Conservation (phyloP, 2,113 vertebrate species). For the Tinamus guttatus region DNA sequence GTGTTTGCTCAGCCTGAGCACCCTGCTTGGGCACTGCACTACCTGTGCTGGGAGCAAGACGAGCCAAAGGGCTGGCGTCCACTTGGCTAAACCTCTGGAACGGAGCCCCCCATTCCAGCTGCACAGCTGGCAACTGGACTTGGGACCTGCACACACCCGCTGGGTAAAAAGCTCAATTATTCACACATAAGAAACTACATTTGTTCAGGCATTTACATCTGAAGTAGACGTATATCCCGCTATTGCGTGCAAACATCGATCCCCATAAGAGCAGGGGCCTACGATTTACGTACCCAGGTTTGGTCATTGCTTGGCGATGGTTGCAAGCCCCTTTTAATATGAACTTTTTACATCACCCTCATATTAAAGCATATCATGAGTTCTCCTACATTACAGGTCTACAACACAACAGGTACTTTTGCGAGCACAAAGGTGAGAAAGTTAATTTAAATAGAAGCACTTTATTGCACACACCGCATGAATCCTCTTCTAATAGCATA, state of each 20-base stretch:
- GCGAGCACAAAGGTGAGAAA: neutral
- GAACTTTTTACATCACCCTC: neutral
- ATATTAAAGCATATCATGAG: neutral
- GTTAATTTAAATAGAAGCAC: neutral
- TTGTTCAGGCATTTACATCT: neutral
- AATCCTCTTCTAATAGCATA: neutral
- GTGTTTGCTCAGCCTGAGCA: neutral
- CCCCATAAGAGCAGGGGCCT: neutral
- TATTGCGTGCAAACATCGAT: neutral
- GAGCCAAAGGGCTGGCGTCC: too few relatives aligned
- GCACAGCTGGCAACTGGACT: rapidly evolving
- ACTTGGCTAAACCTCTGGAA: neutral
- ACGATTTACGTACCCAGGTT: neutral
- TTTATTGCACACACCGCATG: neutral
- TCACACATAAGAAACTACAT: neutral
- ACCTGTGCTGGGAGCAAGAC: neutral
- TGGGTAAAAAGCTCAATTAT: neutral
- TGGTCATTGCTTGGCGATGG: neutral
- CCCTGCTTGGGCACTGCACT: neutral
- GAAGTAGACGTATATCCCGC: neutral
- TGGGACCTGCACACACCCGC: too few relatives aligned
- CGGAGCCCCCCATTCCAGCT: neutral
- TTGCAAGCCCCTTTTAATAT: neutral
- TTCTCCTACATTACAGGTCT: neutral
- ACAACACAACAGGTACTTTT: neutral